A percentile compares a stretch with the other conserved stretches of the same genome.
Conservation (phyloP, 2,797 vertebrate species). For the Podarcis siculus region DNA sequence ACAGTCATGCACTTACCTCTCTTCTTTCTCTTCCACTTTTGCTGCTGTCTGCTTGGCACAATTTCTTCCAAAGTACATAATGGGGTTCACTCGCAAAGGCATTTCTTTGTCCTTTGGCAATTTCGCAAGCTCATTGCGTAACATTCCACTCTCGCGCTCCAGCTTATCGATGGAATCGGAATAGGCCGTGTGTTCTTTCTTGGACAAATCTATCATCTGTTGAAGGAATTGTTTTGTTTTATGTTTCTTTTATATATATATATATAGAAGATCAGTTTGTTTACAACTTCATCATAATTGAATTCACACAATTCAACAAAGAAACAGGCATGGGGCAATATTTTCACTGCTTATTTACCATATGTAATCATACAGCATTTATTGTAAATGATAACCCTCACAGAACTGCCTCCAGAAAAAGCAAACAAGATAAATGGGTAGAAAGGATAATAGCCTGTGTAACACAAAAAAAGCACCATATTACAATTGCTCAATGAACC, state of each 20-base stretch:
- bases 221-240: slow-evolving; percentile 45
- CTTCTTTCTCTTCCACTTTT: slow-evolving; percentile 63
- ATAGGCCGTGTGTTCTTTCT: slow-evolving; percentile 61
- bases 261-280: slow-evolving; percentile 29
- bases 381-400: slow-evolving; percentile 36
- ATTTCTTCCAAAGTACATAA: slow-evolving; percentile 44
- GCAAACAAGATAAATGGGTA: slow-evolving; percentile 40
- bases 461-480: slow-evolving; percentile 55
- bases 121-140: slow-evolving; percentile 64
- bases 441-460: slow-evolving; percentile 45
- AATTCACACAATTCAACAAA: slow-evolving; percentile 53
- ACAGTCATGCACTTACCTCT: slow-evolving; percentile 74
- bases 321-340: slow-evolving; percentile 47
- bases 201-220: slow-evolving; percentile 69
- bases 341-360: slow-evolving; percentile 43
- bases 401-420: slow-evolving; percentile 56
- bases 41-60: slow-evolving; percentile 44
- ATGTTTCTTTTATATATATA: background rate
- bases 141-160: slow-evolving; percentile 67
- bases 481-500: slow-evolving; percentile 59
- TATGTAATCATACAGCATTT: slow-evolving; percentile 51
- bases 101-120: slow-evolving; percentile 56
- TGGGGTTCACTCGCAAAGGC: slow-evolving; percentile 29
- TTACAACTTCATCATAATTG: slow-evolving; percentile 49
- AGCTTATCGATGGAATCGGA: slow-evolving; percentile 55